Evolutionary conservation across 2,797 vertebrate genomes (phyloP), one percentile per base, ranked within the genome.

Genomic region (Amniataba percoides): DNA sequence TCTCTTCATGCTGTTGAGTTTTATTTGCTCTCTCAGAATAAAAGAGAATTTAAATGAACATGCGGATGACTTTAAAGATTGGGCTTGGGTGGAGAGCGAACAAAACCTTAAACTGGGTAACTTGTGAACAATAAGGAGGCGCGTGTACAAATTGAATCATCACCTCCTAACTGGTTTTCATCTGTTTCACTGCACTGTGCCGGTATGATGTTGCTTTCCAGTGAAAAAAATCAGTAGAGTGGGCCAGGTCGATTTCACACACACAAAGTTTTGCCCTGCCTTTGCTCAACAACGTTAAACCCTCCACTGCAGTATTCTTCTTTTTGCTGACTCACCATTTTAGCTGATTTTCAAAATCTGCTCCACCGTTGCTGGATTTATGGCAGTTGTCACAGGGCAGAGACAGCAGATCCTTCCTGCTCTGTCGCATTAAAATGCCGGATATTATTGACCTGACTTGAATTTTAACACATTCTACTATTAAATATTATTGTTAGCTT

Each of bases 1-100:
- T n/a, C 71, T 77, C 56, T 55, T 61, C 48, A 63, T 68, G 84
- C 68, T 65, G 69, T 27, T 66, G 53, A 62, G 72, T 49, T 81
- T 70, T 79, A 76, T 77, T 74, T 82, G 67, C 74, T 82, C 52
- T 82, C 61, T 63, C 25, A 1, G 56, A 78, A 81, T 81, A 72
- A 85, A 88, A 90, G 75, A 86, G 82, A 89, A 87, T 91, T 59
- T 70, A 72, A 89, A 87, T 83, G 68, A 88, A 87, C 39, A 46
- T 7, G 67, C 12, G 8, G 45, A 57, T 14, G 6, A 11, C 73
- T 80, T 86, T 90, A 25, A 78, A 65, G 52, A 78, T 65, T 77
- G 36, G 25, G 60, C 69, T 52, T 51, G 61, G 68, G 71, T 43
- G 46, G 62, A 70, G 71, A 67, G 75, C 60, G 53, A 74, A 78